These are phyloP conservation scores for Brachyistius frenatus DNA, from an alignment of 2,113 vertebrate species.

Conservation along the genomic window DNA sequence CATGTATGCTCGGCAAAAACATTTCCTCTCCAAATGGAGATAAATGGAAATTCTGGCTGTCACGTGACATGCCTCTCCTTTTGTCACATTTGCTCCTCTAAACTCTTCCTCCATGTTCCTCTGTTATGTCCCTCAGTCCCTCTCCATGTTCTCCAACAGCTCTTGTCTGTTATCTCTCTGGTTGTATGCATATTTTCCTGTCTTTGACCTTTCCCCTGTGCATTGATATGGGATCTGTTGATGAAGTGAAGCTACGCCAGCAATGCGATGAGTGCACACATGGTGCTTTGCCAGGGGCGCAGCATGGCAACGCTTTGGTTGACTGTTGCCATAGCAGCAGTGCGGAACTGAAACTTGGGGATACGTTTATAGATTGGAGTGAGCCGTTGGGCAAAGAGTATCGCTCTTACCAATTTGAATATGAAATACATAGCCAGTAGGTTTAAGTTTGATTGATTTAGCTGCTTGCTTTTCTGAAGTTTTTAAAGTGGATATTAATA, in stretches of 20 bases:
- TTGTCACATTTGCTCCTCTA: not conserved
- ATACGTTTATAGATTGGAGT: slow-evolving; percentile 1
- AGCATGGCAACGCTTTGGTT: slow-evolving; percentile 61
- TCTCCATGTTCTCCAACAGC: not conserved
- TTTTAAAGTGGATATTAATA: too few relatives aligned
- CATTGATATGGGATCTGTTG: slow-evolving; percentile 45
- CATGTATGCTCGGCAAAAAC: not conserved
- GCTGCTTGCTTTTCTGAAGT: too few relatives aligned
- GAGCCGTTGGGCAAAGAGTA: slow-evolving; percentile 1
- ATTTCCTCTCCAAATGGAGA: not conserved
- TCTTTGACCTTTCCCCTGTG: slow-evolving; percentile 24
- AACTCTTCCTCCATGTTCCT: not conserved
- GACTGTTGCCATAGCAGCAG: slow-evolving; percentile 87
- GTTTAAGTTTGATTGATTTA: too few relatives aligned
- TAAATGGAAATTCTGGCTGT: slow-evolving; percentile 7
- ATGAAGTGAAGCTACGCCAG: slow-evolving; percentile 16
- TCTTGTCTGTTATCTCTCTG: not conserved
- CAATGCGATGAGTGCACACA: slow-evolving; percentile 36
- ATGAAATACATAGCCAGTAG: not conserved
- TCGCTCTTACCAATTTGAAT: not conserved
- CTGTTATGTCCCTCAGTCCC: not conserved
- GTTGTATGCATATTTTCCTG: slow-evolving; percentile 5
- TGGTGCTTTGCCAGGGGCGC: slow-evolving; percentile 51
- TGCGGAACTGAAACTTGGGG: slow-evolving; percentile 54
- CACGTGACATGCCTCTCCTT: not conserved